phyloP scores from a whole-genome alignment of 2,113 vertebrate genomes.

The Oplegnathus fasciatus region DNA sequence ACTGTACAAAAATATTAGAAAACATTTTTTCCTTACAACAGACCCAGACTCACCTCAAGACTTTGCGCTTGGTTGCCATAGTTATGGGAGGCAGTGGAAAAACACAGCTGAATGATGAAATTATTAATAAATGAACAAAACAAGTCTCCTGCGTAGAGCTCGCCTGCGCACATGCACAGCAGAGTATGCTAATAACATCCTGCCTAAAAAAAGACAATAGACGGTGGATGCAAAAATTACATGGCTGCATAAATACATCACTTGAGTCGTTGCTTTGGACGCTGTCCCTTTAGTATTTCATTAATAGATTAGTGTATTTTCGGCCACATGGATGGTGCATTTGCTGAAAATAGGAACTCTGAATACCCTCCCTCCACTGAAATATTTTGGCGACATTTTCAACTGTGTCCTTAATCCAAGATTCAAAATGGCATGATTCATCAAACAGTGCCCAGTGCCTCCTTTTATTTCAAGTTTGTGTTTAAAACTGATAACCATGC shows the following conservation, averaged over 20 bases:
- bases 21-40: slow-evolving; percentile 48
- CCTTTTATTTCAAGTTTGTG: slow-evolving; percentile 54
- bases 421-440: slow-evolving; percentile 56
- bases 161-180: slow-evolving; percentile 30
- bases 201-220: slow-evolving; percentile 60
- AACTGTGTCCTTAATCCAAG: slow-evolving; percentile 62
- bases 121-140: slow-evolving; percentile 73
- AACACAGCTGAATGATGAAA: slow-evolving; percentile 77
- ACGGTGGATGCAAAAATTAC: slow-evolving; percentile 46
- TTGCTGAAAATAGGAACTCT: slow-evolving; percentile 48
- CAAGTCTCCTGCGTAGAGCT: slow-evolving; percentile 49
- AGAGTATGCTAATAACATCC: slow-evolving; percentile 60
- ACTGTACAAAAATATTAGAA: slow-evolving; percentile 54
- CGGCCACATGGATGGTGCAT: slow-evolving; percentile 32
- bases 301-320: slow-evolving; percentile 67
- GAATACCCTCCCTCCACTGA: slow-evolving; percentile 35
- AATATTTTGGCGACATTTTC: slow-evolving; percentile 61
- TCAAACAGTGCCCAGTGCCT: slow-evolving; percentile 42
- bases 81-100: slow-evolving; percentile 78
- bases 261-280: slow-evolving; percentile 56
- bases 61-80: slow-evolving; percentile 77
- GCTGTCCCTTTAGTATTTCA: slow-evolving; percentile 55
- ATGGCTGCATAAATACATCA: slow-evolving; percentile 47
- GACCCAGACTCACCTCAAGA: slow-evolving; percentile 63
- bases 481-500: slow-evolving; percentile 56